phyloP scores from a whole-genome alignment of 2,113 vertebrate species.

The Alosa alosa region DNA sequence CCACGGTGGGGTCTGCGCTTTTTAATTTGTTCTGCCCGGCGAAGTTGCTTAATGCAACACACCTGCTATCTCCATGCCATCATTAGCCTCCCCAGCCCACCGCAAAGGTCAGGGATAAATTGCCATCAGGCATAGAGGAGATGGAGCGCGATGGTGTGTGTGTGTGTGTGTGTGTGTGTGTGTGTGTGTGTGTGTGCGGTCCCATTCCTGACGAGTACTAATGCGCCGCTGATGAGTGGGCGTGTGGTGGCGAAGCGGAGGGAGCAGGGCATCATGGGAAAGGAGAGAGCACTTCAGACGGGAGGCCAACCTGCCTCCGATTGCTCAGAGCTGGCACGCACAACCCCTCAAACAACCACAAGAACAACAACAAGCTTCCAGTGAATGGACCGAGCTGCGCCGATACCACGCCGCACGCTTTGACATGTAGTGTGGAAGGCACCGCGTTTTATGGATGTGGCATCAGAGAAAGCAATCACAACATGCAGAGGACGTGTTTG shows the following conservation, averaged over 20 bases:
- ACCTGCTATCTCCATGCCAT: constrained; percentile 19
- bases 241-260: neutral
- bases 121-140: neutral
- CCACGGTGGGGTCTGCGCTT: constrained; percentile 54
- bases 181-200: constrained; percentile 16
- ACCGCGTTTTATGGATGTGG: neutral
- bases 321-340: constrained; percentile 53
- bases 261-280: constrained; percentile 63
- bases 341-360: constrained; percentile 30
- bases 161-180: neutral
- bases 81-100: constrained; percentile 15
- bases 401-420: neutral
- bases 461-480: neutral
- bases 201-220: constrained; percentile 19
- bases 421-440: neutral
- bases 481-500: neutral
- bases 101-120: constrained; percentile 16
- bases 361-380: neutral
- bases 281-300: constrained; percentile 53
- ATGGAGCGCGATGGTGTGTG: neutral
- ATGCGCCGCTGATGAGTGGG: neutral
- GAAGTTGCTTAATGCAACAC: constrained; percentile 58
- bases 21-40: constrained; percentile 66
- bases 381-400: neutral
- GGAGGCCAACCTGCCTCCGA: constrained; percentile 48